These are phyloP conservation scores for Xestia ashworthii DNA, from an alignment of 2,888 invertebrate genomes.

Conservation along the genomic window DNA sequence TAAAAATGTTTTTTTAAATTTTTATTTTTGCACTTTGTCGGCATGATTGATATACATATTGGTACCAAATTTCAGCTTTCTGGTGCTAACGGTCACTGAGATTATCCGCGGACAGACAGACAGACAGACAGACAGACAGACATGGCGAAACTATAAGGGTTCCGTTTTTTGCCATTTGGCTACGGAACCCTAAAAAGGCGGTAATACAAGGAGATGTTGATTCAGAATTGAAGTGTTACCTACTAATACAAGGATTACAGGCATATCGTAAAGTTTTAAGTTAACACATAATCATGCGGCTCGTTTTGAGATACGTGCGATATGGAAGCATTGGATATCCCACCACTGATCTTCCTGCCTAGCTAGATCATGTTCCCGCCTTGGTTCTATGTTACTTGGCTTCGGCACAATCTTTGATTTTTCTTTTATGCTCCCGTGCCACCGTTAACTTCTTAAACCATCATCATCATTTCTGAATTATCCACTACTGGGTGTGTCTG, in stretches of 20 bases:
- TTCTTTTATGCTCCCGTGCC: neutral
- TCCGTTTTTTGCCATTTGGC: too few relatives aligned
- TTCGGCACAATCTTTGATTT: neutral
- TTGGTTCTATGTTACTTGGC: neutral
- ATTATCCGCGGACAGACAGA: too few relatives aligned
- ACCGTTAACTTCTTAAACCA: neutral
- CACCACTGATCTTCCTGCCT: neutral
- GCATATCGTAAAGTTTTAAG: neutral
- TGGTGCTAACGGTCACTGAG: too few relatives aligned
- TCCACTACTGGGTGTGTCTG: too few relatives aligned
- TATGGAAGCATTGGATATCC: neutral
- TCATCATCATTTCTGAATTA: neutral
- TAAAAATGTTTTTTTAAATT: too few relatives aligned
- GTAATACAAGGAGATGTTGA: neutral
- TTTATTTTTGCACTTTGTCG: too few relatives aligned
- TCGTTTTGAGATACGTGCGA: neutral
- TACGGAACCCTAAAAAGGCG: too few relatives aligned
- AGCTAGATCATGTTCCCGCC: neutral
- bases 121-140: too few relatives aligned
- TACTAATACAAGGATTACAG: neutral
- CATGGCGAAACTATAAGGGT: too few relatives aligned
- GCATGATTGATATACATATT: too few relatives aligned
- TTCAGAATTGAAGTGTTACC: neutral
- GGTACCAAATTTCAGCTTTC: too few relatives aligned
- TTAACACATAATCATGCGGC: neutral